Evolutionary conservation across 2,113 vertebrate species (phyloP), one percentile per base, ranked within the genome.

Genomic region (Spea bombifrons): DNA sequence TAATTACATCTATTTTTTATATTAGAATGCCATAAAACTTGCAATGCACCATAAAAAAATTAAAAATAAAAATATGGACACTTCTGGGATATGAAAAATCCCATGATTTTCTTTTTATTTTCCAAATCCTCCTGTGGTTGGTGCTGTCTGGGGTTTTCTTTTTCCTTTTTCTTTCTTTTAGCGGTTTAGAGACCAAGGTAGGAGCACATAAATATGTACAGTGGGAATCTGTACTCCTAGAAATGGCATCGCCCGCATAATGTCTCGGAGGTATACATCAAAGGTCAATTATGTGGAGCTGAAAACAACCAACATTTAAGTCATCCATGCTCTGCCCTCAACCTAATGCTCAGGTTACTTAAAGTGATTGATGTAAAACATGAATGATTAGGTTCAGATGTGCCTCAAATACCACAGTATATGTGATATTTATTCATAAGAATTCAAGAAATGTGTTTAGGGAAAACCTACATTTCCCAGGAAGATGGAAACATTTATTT

Each of bases 361-460:
- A n/a, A 66, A 67, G 52, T 73, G 77, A 80, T 80, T 80, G 77
- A 80, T 80, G 77, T 66, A 53, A 80, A 67, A 59, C 77, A 59
- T 73, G 77, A 80, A 80, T 73, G 77, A 80, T 80, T 80, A 71
- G 64, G 72, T 59, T 80, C 77, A 80, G 77, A 80, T 79, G 77
- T 73, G 63, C 10, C 76, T 71, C 48, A 73, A 80, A 80, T 59
- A 66, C 64, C 52, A 80, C 71, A 80, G 50, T 71, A 78, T 67
- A 48, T 50, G 70, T 3, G 30, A 73, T 64, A 73, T 67, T 66
- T 73, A 73, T 68, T 66, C 64, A 7, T 67, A 79, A 79, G 77
- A 79, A 73, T 79, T 57, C 70, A 67, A 79, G 63, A 73, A 73
- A 79, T 79, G 63, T 47, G 48, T 66, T 8, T 46, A 46, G 30